phyloP scores from a whole-genome alignment of 2,888 invertebrate genomes.

The Lissonota sp. region DNA sequence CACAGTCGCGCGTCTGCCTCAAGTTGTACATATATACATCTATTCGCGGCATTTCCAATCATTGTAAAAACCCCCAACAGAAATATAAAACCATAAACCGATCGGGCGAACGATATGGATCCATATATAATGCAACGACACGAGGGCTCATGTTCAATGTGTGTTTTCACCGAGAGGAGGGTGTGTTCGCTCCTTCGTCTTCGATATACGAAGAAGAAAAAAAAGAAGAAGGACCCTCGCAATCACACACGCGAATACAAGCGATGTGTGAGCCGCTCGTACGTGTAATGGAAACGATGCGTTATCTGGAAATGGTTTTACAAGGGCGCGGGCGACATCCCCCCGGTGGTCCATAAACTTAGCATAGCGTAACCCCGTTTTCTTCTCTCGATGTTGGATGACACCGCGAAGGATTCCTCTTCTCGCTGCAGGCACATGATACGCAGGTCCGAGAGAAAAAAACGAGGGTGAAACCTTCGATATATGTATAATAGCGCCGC shows the following conservation, averaged over 20 bases:
- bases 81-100: conserved; percentile 83
- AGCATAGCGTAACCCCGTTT: conserved; percentile 74
- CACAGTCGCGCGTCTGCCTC: not conserved
- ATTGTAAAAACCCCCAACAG: conserved; percentile 82
- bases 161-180: conserved; percentile 35
- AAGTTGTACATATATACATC: conserved; percentile 66
- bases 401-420: conserved; percentile 56
- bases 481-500: conserved; percentile 36
- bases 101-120: conserved; percentile 81
- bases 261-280: conserved; percentile 32
- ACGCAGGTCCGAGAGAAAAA: conserved; percentile 8
- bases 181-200: conserved; percentile 55
- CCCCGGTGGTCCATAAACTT: conserved; percentile 81
- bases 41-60: conserved; percentile 82
- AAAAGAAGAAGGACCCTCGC: conserved; percentile 8
- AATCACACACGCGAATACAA: not conserved
- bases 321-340: conserved; percentile 81
- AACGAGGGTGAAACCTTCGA: conserved; percentile 42
- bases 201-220: not conserved
- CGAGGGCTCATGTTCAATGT: conserved; percentile 65
- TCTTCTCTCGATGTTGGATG: conserved; percentile 46
- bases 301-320: conserved; percentile 83
- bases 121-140: conserved; percentile 78
- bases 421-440: too few species aligned
- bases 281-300: conserved; percentile 77